phyloP scores from a whole-genome alignment of 2,888 invertebrate species.

The Perithous albicinctus region DNA sequence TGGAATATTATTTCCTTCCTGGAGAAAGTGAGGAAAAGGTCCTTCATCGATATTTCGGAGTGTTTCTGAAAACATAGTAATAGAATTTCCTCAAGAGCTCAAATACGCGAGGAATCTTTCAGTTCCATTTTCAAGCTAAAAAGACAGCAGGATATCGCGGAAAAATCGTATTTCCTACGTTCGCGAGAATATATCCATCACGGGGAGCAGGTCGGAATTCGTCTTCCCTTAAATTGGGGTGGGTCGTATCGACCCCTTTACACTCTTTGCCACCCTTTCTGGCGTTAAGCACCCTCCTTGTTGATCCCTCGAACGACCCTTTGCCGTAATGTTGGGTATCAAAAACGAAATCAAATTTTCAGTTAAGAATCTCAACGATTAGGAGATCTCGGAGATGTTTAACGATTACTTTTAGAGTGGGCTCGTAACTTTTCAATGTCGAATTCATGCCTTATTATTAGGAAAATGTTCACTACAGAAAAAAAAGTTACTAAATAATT shows the following conservation, averaged over 20 bases:
- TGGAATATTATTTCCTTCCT: neutral
- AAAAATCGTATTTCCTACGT: constrained; percentile 35
- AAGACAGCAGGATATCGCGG: constrained; percentile 4
- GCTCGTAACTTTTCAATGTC: neutral
- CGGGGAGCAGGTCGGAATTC: constrained; percentile 64
- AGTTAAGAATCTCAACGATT: neutral
- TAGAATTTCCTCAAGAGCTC: constrained; percentile 13
- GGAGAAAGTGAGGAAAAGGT: constrained; percentile 3
- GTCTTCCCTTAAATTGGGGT: constrained; percentile 56
- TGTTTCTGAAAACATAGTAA: constrained; percentile 1
- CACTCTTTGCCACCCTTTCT: constrained; percentile 33
- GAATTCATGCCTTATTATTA: too few species aligned
- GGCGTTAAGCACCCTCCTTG: neutral
- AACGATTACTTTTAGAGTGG: too few species aligned
- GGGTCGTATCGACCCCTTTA: constrained; percentile 32
- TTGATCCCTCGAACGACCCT: neutral
- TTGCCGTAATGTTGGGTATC: neutral
- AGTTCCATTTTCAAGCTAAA: neutral
- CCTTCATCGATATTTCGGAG: constrained; percentile 1
- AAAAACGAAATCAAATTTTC: neutral
- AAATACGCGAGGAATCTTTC: constrained; percentile 51
- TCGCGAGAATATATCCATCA: constrained; percentile 36
- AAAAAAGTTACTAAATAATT: too few species aligned
- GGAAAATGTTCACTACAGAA: too few species aligned
- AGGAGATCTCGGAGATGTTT: too few species aligned